phyloP scores from a whole-genome alignment of 2,888 invertebrate genomes.

The Spodoptera littoralis region DNA sequence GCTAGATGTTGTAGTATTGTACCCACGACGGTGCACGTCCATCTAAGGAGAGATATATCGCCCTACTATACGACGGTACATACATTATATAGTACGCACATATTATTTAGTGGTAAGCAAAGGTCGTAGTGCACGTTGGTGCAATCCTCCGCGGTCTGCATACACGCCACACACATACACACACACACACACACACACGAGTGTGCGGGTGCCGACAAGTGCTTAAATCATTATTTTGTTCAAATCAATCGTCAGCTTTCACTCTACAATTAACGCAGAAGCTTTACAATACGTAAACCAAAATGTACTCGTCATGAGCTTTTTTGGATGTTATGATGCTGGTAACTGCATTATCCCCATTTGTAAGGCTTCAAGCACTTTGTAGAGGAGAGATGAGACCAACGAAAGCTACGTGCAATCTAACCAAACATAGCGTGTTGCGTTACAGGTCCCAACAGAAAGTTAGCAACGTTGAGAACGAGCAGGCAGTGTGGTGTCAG shows the following conservation, averaged over 20 bases:
- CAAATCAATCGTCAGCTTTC: neutral
- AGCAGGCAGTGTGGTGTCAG: conserved; percentile 28
- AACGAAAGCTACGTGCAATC: neutral
- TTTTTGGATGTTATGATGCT: too few relatives aligned
- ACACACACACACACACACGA: conserved; percentile 1
- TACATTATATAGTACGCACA: too few relatives aligned
- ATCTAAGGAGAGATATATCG: too few relatives aligned
- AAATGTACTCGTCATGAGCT: too few relatives aligned
- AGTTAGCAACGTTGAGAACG: conserved; percentile 61
- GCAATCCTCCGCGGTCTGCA: conserved; percentile 44
- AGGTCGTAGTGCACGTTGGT: conserved; percentile 30
- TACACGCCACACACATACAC: conserved; percentile 34
- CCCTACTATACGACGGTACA: too few relatives aligned
- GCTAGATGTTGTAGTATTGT: too few relatives aligned
- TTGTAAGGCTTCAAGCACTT: neutral
- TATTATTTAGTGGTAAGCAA: conserved; percentile 24
- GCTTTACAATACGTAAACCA: neutral
- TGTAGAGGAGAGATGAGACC: neutral
- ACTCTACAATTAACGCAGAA: conserved; percentile 1
- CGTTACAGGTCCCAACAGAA: conserved; percentile 60
- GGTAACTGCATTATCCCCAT: too few relatives aligned
- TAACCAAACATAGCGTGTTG: too few relatives aligned
- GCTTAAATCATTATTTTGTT: conserved; percentile 1
- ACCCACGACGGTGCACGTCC: too few relatives aligned
- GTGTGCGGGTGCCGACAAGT: conserved; percentile 37